phyloP scores from a whole-genome alignment of 2,888 invertebrate genomes.

The Apodemia arnacis region DNA sequence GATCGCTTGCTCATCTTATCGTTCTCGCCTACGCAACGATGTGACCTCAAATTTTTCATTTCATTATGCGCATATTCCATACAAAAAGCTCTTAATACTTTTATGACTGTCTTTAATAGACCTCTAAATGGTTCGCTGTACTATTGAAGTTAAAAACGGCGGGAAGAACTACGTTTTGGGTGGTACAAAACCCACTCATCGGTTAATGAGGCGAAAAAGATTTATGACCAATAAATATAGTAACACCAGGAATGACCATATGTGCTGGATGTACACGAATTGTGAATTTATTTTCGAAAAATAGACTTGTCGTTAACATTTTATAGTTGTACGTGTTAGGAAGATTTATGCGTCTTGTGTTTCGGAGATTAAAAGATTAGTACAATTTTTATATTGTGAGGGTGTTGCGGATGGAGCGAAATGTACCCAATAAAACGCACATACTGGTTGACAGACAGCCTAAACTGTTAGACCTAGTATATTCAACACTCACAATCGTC shows the following conservation, averaged over 20 bases:
- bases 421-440: neutral
- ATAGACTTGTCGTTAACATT: constrained; percentile 4
- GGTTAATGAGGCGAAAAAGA: constrained; percentile 91
- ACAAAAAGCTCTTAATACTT: constrained; percentile 60
- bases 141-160: constrained; percentile 88
- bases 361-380: neutral
- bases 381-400: neutral
- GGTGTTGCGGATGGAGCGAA: neutral
- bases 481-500: no score
- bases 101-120: constrained; percentile 70
- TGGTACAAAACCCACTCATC: constrained; percentile 91
- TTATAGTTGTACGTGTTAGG: constrained; percentile 22
- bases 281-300: constrained; percentile 52
- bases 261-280: constrained; percentile 71
- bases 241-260: constrained; percentile 90
- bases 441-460: no score
- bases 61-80: constrained; percentile 38
- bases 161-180: constrained; percentile 86
- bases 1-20: neutral
- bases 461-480: no score
- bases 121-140: constrained; percentile 67
- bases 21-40: neutral
- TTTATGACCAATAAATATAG: constrained; percentile 92
- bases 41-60: constrained; percentile 30
- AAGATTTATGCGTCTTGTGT: constrained; percentile 25